Conservation (phyloP, 2,113 vertebrate species). For the Oryctolagus cuniculus region DNA sequence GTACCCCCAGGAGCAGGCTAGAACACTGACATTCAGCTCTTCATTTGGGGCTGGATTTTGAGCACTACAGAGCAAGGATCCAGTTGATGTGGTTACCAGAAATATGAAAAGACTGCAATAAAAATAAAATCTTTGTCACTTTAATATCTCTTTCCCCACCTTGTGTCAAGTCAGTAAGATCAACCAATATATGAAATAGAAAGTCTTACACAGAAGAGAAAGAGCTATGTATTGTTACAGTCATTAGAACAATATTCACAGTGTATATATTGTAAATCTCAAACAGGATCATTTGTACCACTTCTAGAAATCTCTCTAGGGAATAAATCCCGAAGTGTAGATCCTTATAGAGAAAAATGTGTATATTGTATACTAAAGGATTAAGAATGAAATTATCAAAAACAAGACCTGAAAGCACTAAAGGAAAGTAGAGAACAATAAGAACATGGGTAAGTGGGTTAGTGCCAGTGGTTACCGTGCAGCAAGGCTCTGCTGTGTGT, state of each 20-base stretch:
- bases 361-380: background rate
- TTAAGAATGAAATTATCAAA: background rate
- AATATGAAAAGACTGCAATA: background rate
- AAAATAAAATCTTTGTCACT: background rate
- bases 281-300: background rate
- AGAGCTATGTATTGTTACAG: background rate
- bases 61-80: background rate
- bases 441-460: background rate
- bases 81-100: background rate
- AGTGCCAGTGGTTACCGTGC: background rate
- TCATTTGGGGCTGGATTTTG: background rate
- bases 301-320: background rate
- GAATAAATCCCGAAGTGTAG: background rate
- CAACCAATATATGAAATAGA: background rate
- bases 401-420: background rate
- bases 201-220: background rate
- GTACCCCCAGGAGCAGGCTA: background rate
- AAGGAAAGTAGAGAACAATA: background rate
- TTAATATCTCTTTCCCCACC: background rate
- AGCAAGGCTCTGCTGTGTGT: background rate
- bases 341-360: background rate
- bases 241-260: constrained; percentile 10
- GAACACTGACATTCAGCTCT: background rate
- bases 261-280: background rate
- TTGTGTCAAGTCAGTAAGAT: background rate